Base-by-base conservation (phyloP, 2,797 vertebrate species). In the Falco biarmicus region DNA sequence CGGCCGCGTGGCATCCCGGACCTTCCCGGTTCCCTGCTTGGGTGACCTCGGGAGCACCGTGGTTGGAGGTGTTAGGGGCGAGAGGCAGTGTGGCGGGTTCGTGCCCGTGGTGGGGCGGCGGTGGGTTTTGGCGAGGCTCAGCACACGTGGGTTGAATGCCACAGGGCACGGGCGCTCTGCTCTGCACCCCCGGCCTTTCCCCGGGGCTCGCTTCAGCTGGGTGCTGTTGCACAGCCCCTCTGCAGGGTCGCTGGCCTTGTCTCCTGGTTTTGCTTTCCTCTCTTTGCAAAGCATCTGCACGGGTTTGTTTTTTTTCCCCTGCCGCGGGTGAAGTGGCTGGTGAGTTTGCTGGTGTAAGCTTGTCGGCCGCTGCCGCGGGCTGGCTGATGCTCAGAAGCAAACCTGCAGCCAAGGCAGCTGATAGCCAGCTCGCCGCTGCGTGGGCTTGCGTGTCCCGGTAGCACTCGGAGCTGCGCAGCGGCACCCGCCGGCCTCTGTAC, bases 111-210 rank as follows among this genome's bases (percentile, higher is more conserved):
- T 43, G 32, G 10, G 31, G 20, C 39, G 32, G 60, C 0, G 0
- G 32, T 48, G 80, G 28, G 17, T 13, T 82, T 87, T 89, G 45
- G 69, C 47, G 64, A 64, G 29, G 66, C 70, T 60, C 85, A 41
- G 10, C 64, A 41, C 59, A 59, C 2, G 0, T 51, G 61, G 19
- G 47, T 87, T 93, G 95, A 96, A 97, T 96, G 89, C 80, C 93
- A 97, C 96, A 91, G 96, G 96, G 97, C 87, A 95, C 0, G 47
- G 79, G 48, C 28, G 34, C 54, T 87, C 39, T 48, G 5, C 22
- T 68, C 14, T 56, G 48, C n/a, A 10, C 56, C 43, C 53, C 10
- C 15, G 51, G 43, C 16, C 11, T 65, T 69, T 87, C 29, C 16
- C 28, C 56, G 50, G 48, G 47, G 53, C 48, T 89, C 77, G 28